Percentiles rank a stretch among this genome's conserved stretches.
Conservation (phyloP, 2,797 vertebrate genomes). For the Nasua narica region DNA sequence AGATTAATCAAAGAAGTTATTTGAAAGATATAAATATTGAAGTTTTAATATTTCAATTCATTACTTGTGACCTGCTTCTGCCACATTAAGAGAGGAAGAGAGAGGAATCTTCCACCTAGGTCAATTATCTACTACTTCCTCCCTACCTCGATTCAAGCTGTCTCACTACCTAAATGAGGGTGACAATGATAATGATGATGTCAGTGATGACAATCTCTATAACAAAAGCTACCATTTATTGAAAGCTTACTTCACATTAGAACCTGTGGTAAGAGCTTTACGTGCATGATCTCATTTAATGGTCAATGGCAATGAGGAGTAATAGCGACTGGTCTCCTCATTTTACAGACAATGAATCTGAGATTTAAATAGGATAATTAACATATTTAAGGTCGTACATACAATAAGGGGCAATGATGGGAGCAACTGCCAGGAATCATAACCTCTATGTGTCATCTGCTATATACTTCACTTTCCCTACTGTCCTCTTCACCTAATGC, state of each 20-base stretch:
- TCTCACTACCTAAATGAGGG: neutral
- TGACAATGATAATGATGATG: neutral
- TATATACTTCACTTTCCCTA: neutral
- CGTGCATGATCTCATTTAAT: neutral
- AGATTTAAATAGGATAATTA: neutral
- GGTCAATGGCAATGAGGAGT: neutral
- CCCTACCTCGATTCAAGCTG: neutral
- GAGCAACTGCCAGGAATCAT: neutral
- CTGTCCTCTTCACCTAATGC: neutral
- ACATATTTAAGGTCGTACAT: neutral
- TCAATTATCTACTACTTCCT: neutral
- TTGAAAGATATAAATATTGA: constrained; percentile 54
- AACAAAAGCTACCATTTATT: neutral
- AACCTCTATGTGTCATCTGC: neutral
- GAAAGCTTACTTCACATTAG: neutral
- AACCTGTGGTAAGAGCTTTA: neutral
- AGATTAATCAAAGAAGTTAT: constrained; percentile 38
- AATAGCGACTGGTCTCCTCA: neutral
- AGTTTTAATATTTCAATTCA: constrained; percentile 51
- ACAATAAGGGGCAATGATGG: neutral
- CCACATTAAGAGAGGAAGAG: neutral
- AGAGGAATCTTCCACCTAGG: neutral
- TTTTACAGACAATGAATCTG: neutral
- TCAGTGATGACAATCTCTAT: neutral
- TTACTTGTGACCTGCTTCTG: constrained; percentile 52